Evolutionary conservation across 2,113 vertebrate species (phyloP).

Genomic region (Gopherus evgoodei): DNA sequence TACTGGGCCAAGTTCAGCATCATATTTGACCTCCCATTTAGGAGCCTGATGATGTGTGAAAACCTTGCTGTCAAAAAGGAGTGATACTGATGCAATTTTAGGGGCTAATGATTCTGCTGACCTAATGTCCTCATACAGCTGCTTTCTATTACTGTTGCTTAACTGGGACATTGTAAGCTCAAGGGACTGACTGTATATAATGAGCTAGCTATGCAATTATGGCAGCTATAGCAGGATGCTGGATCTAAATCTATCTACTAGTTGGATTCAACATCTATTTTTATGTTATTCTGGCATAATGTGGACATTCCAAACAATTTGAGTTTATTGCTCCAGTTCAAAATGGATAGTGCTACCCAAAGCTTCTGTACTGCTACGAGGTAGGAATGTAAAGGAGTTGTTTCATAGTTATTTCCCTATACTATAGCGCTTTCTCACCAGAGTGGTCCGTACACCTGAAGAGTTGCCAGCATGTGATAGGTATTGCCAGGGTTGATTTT

Average conservation of each 20-base stretch:
- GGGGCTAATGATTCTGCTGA: conserved; percentile 59
- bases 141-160: conserved; percentile 52
- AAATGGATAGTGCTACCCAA: neutral
- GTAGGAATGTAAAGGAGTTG: neutral
- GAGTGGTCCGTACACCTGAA: rapidly evolving
- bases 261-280: conserved; percentile 45
- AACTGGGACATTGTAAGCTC: conserved; percentile 16
- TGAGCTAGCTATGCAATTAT: conserved; percentile 40
- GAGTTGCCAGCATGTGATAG: neutral
- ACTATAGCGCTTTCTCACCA: neutral
- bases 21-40: conserved; percentile 23
- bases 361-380: neutral
- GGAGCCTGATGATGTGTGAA: conserved; percentile 41
- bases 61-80: neutral
- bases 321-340: conserved; percentile 16
- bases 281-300: conserved; percentile 25
- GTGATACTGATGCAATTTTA: conserved; percentile 23
- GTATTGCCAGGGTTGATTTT: neutral
- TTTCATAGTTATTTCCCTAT: rapidly evolving
- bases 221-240: conserved; percentile 31
- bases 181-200: conserved; percentile 17
- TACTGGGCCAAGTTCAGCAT: conserved; percentile 3
- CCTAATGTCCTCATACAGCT: conserved; percentile 61
- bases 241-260: neutral
- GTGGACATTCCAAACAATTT: neutral